phyloP scores from a whole-genome alignment of 2,113 vertebrate genomes.

The Spermophilus dauricus region DNA sequence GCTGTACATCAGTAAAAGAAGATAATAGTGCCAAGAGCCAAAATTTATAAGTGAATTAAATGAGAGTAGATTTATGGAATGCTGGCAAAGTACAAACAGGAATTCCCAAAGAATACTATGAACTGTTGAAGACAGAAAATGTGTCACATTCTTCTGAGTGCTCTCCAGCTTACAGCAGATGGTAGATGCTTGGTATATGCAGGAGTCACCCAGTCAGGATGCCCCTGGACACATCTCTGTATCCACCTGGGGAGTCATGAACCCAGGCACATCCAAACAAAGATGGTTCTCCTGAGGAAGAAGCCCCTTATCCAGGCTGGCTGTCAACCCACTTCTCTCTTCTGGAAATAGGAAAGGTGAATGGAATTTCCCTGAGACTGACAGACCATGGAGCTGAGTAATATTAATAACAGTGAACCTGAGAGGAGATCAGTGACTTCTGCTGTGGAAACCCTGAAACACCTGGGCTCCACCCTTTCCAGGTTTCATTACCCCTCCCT shows the following conservation, averaged over 20 bases:
- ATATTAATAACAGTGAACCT: neutral
- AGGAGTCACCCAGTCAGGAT: neutral
- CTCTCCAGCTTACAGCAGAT: neutral
- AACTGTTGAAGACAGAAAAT: neutral
- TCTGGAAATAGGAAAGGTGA: neutral
- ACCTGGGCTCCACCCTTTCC: neutral
- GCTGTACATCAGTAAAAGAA: neutral
- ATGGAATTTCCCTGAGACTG: neutral
- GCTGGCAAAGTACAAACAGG: neutral
- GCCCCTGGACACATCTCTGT: neutral
- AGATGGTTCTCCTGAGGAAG: neutral
- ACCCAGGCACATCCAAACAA: neutral
- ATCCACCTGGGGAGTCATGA: neutral
- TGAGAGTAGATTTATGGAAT: neutral
- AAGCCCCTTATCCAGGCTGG: neutral
- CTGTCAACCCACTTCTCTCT: neutral
- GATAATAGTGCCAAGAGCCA: neutral
- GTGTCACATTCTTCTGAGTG: neutral
- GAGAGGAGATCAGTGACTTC: neutral
- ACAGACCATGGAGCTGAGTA: neutral
- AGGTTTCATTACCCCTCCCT: neutral
- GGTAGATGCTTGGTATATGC: neutral
- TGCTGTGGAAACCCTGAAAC: neutral
- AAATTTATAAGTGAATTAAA: neutral
- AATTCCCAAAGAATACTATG: neutral